Evolutionary conservation across 2,797 vertebrate species (phyloP), one percentile per base, ranked within the genome.

Genomic region (Meriones psammophilus): DNA sequence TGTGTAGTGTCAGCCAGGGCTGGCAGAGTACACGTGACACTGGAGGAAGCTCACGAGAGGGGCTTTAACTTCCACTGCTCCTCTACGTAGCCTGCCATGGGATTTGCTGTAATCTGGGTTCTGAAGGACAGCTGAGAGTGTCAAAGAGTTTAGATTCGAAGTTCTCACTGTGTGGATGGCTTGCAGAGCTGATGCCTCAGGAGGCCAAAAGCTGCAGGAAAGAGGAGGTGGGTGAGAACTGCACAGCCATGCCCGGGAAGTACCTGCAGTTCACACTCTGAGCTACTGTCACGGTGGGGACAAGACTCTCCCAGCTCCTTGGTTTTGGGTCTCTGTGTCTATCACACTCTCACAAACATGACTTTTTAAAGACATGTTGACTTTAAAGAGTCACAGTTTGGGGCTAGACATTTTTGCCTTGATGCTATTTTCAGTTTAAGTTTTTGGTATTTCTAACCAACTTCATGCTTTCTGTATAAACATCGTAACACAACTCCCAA

Each of bases 401-500:
- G 66, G 24, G 7, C 20, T 36, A 91, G 88, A 66, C 33, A 26
- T 74, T 73, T 69, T 62, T 78, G 17, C 30, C 12, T 36, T 79
- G 66, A 68, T 90, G 28, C 64, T 96, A 42, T 93, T 83, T 88
- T 88, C 39, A 54, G 24, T 90, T 93, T 36, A 88, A 77, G 5
- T 22, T 77, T 85, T 81, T 89, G 54, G 13, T 85, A 56, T 79
- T 95, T 95, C 79, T 18, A 30, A 24, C 13, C 39, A 78, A 60
- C 17, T 5, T n/a, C 18, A 20, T 60, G 24, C 22, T 87, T 89
- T 89, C 30, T 89, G 54, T 94, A 54, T 1, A 62, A 58, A 94
- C 22, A 7, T 50, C 12, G 8, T 46, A 66, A 60, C 12, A 17
- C 46, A 10, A 14, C 90, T 14, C n/a, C 2, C 3, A 42, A 0